Evolutionary conservation across 2,113 vertebrate genomes (phyloP), one percentile per base, ranked within the genome.

Genomic region (Xenopus borealis): DNA sequence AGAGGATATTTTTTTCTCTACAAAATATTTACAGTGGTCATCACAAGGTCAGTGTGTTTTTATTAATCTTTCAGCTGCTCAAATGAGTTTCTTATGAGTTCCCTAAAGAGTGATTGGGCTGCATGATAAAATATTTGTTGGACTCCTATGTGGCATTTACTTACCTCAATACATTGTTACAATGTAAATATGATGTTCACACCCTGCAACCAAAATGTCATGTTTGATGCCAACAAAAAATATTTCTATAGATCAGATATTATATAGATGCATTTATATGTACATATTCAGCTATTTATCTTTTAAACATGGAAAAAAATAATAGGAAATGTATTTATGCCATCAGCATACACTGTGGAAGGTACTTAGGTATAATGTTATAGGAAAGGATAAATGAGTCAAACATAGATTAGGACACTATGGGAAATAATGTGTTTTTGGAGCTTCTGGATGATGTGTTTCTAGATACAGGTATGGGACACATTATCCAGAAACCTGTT

Each of bases 81-180:
- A 59, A 75, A 67, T 68, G 55, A 50, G 20, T 50, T 75, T 68
- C 52, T 75, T 75, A 62, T 59, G 45, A 52, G 65, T 50, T 46
- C 55, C 64, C 40, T 11, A 27, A 52, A 74, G 53, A 67, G 72
- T 47, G 17, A 67, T 59, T 67, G 58, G 68, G 53, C 27, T 62
- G 55, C 55, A 19, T 47, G 50, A 58, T 53, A 75, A 59, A 14
- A 57, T 7, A 45, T 23, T 68, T 67, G 55, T 27, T 59, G 18
- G 18, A 59, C 66, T 66, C 52, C 72, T 46, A n/a, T 45, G 63
- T 58, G 72, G 27, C 62, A 66, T 12, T 19, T 27, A 40, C 18
- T 58, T 44, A 1, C 7, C 7, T 33, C 10, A 66, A 66, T 46
- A 66, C 11, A 47, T 19, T 50, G 40, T 23, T 67, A 67, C 62